Evolutionary conservation across 2,888 invertebrate genomes (phyloP), one percentile per base, ranked within the genome.

Genomic region (Andrena chrysosceles): DNA sequence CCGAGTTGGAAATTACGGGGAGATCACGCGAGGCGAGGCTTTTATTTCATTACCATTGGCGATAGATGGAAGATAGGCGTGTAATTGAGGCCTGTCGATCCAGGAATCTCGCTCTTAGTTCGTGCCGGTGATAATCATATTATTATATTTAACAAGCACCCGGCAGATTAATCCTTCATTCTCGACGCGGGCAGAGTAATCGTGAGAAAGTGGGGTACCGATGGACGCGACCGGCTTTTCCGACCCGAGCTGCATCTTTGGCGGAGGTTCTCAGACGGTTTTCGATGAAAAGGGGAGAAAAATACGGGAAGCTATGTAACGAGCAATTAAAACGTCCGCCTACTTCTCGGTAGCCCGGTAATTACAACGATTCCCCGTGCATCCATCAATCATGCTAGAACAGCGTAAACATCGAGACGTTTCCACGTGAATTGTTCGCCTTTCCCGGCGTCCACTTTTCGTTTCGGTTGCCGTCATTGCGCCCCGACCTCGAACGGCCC

Each of bases 321-420:
- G 81, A 48, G 60, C 63, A 81, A 87, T 87, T 85, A 87, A 87
- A 74, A 83, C 62, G 75, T 87, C 71, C 74, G 60, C 56, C 64
- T 70, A 68, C 35, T 72, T 59, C 26, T 33, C 56, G 62, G 70
- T 74, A 83, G 78, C 63, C n/a, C 29, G 56, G n/a, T 63, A 62
- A 83, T 77, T 77, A 73, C 48, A 72, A 73, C 62, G 33, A 82
- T 82, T 54, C 48, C 54, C 49, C 6, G 52, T 42, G n/a, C 59
- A 26, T 52, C 52, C 10, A 52, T 68, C 69, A 48, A 42, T 70
- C 80, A 49, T n/a, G 7, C 63, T 29, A 20, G 68, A 70, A 66
- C 79, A 59, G 10, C 69, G 59, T 31, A 52, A 78, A 74, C 54
- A 35, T 52, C 67, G 23, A 56, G 35, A 62, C 66, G n/a, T 23